A percentile compares a stretch with the other conserved stretches of the same genome.
These are phyloP conservation scores for Pipistrellus pygmaeus DNA, from an alignment of 2,797 vertebrate species.

Conservation along the genomic window DNA sequence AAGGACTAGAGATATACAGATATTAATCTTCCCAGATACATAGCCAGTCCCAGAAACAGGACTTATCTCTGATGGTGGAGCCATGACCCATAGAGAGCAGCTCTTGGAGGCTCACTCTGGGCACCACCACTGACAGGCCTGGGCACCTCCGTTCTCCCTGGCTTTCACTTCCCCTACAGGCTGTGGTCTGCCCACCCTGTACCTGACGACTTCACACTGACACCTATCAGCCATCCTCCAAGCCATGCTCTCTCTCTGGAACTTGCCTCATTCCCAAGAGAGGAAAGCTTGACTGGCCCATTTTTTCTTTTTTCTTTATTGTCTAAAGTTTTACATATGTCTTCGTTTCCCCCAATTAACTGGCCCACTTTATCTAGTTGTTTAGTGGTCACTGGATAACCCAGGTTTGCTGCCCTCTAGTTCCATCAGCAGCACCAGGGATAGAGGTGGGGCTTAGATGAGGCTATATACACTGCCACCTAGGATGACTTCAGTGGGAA, in stretches of 20 bases:
- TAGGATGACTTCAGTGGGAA: background rate
- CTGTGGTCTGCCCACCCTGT: background rate
- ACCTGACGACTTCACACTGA: background rate
- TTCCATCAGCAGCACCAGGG: background rate
- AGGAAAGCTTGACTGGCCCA: background rate
- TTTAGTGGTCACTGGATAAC: background rate
- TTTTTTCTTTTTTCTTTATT: background rate
- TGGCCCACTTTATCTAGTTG: background rate
- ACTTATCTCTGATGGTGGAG: background rate
- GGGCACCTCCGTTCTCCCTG: background rate
- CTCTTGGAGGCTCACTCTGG: background rate
- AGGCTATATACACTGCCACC: no score
- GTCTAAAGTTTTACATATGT: no score
- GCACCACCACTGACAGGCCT: rapidly evolving
- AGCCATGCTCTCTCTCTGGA: background rate
- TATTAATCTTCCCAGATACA: background rate
- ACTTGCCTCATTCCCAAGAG: background rate
- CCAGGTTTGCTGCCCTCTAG: background rate
- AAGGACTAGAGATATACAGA: background rate
- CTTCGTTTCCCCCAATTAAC: background rate
- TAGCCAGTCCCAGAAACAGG: background rate
- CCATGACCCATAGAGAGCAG: background rate
- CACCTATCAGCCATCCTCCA: background rate
- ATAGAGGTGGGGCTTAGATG: background rate
- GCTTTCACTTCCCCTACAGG: background rate